Conservation (phyloP, 2,797 vertebrate genomes). For the Chelidonichthys spinosus region DNA sequence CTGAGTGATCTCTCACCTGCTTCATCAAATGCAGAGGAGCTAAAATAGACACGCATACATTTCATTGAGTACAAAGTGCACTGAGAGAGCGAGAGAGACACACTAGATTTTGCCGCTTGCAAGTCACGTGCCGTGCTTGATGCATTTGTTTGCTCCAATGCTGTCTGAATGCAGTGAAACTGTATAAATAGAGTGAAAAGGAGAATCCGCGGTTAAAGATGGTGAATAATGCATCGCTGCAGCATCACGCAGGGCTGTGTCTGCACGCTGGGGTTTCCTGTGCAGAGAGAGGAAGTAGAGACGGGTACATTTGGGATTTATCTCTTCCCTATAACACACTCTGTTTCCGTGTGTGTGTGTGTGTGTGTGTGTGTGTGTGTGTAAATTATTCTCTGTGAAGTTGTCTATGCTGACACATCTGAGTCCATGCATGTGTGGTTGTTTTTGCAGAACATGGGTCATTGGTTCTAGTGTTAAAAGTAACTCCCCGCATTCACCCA, state of each 20-base stretch:
- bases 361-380: neutral
- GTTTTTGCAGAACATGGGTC: slow-evolving; percentile 38
- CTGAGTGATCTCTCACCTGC: slow-evolving; percentile 65
- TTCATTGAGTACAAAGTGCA: slow-evolving; percentile 22
- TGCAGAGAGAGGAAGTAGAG: slow-evolving; percentile 11
- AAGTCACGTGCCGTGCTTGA: slow-evolving; percentile 23
- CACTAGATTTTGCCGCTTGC: slow-evolving; percentile 11
- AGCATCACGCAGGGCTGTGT: slow-evolving; percentile 61
- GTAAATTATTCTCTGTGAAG: slow-evolving; percentile 43
- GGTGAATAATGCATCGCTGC: slow-evolving; percentile 68
- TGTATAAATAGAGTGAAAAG: slow-evolving; percentile 56
- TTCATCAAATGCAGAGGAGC: slow-evolving; percentile 9
- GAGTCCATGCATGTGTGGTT: slow-evolving; percentile 35
- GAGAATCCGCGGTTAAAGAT: slow-evolving; percentile 58
- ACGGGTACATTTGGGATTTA: slow-evolving; percentile 47
- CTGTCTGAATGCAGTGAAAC: slow-evolving; percentile 35
- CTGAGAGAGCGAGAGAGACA: neutral
- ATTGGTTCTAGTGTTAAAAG: slow-evolving; percentile 48
- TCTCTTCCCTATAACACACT: slow-evolving; percentile 10
- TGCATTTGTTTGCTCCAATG: neutral
- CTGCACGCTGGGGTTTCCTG: slow-evolving; percentile 68
- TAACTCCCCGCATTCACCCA: slow-evolving; percentile 46
- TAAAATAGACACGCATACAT: slow-evolving; percentile 25
- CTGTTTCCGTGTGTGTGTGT: neutral
- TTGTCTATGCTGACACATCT: slow-evolving; percentile 30